Evolutionary conservation across 2,888 invertebrate genomes (phyloP).

Genomic region (Bombyx huttoni): DNA sequence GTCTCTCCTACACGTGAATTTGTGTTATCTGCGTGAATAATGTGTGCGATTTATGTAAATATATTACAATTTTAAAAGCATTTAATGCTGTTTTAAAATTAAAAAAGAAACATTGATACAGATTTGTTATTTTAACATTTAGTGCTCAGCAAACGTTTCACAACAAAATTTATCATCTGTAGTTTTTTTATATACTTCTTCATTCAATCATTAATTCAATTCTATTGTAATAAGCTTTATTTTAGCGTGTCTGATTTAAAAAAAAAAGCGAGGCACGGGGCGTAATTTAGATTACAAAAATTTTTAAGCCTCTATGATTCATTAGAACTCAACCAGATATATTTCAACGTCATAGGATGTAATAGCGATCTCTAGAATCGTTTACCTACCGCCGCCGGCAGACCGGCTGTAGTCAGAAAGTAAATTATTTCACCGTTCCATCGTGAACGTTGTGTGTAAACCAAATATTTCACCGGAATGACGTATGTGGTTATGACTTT

Average conservation of each 20-base stretch:
- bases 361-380: not conserved
- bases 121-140: too few species aligned
- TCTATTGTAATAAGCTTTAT: too few species aligned
- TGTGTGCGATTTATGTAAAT: too few species aligned
- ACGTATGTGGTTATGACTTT: conserved; percentile 10
- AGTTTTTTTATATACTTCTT: too few species aligned
- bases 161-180: too few species aligned
- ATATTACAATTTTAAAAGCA: too few species aligned
- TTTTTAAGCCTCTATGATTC: not conserved
- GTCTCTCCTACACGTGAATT: too few species aligned
- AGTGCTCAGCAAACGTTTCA: too few species aligned
- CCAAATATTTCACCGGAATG: conserved; percentile 15
- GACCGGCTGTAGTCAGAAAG: conserved; percentile 3
- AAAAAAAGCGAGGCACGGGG: not conserved
- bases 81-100: too few species aligned
- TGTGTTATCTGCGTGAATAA: too few species aligned
- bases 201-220: too few species aligned
- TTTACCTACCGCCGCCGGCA: not conserved
- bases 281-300: not conserved
- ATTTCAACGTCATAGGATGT: not conserved
- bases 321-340: not conserved
- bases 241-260: not conserved
- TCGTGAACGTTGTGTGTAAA: conserved; percentile 9
- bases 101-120: too few species aligned
- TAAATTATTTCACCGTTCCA: conserved; percentile 3